phyloP scores from a whole-genome alignment of 23 tunicate genomes.

The Styela plicata region DNA sequence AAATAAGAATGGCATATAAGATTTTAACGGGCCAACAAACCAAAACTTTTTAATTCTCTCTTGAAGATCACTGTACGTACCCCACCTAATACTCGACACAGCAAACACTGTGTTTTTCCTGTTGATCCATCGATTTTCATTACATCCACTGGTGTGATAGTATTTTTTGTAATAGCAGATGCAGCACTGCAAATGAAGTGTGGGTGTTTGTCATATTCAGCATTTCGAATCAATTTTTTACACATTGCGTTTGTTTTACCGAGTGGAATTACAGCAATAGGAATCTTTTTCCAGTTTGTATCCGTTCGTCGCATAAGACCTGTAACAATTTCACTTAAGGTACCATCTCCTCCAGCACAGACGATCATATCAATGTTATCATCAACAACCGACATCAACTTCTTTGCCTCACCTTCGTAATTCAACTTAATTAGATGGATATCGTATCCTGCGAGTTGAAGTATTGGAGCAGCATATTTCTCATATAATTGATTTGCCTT shows the following conservation, averaged over 20 bases:
- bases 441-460: constrained; percentile 77
- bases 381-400: constrained; percentile 60
- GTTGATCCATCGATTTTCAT: constrained; percentile 59
- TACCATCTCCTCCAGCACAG: constrained; percentile 92
- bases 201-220: constrained; percentile 22
- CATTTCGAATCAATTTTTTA: constrained; percentile 8
- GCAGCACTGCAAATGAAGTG: constrained; percentile 61
- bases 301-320: constrained; percentile 82
- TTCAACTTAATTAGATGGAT: constrained; percentile 49
- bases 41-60: constrained; percentile 58
- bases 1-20: constrained; percentile 54
- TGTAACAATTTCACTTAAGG: constrained; percentile 83
- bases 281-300: constrained; percentile 45
- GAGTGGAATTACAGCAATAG: constrained; percentile 81
- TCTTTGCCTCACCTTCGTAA: constrained; percentile 80
- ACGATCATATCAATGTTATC: constrained; percentile 67
- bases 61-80: constrained; percentile 70
- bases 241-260: constrained; percentile 78
- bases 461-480: constrained; percentile 81
- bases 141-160: constrained; percentile 48
- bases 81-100: constrained; percentile 72
- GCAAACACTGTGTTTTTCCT: constrained; percentile 77
- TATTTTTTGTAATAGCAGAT: constrained; percentile 27
- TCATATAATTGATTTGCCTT: constrained; percentile 72
- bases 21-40: constrained; percentile 73